phyloP scores from a whole-genome alignment of 1,140 invertebrate genomes.

The Drosophila tsacasi region DNA sequence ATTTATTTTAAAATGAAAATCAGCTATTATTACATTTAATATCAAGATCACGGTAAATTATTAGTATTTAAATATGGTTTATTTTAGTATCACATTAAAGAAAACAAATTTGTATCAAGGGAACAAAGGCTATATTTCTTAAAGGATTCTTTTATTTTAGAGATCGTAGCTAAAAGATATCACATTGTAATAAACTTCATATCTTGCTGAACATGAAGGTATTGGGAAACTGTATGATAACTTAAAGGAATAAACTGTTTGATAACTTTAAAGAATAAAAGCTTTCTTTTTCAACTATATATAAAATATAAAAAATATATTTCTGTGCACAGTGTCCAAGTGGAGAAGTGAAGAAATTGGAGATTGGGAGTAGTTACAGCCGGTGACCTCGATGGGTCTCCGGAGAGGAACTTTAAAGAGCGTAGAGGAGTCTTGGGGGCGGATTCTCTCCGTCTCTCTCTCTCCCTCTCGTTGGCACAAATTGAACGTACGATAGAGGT shows the following conservation, averaged over 20 bases:
- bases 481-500: slow-evolving; percentile 29
- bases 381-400: slow-evolving; percentile 28
- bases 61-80: neutral
- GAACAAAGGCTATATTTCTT: too few species aligned
- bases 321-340: slow-evolving; percentile 7
- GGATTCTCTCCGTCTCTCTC: slow-evolving; percentile 9
- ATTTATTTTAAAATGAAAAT: neutral
- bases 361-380: slow-evolving; percentile 24
- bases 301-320: neutral
- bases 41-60: neutral
- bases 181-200: too few species aligned
- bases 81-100: too few species aligned
- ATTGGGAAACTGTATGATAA: neutral
- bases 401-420: slow-evolving; percentile 26
- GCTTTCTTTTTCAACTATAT: neutral
- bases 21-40: neutral
- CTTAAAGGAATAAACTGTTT: slow-evolving; percentile 2
- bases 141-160: neutral
- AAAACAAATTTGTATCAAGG: too few species aligned
- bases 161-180: neutral
- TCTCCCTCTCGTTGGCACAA: slow-evolving; percentile 13
- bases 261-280: slow-evolving; percentile 1
- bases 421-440: slow-evolving; percentile 25
- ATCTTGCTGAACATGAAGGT: too few species aligned
- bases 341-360: slow-evolving; percentile 13